phyloP scores from a whole-genome alignment of 2,113 vertebrate genomes.

The Taurulus bubalis region DNA sequence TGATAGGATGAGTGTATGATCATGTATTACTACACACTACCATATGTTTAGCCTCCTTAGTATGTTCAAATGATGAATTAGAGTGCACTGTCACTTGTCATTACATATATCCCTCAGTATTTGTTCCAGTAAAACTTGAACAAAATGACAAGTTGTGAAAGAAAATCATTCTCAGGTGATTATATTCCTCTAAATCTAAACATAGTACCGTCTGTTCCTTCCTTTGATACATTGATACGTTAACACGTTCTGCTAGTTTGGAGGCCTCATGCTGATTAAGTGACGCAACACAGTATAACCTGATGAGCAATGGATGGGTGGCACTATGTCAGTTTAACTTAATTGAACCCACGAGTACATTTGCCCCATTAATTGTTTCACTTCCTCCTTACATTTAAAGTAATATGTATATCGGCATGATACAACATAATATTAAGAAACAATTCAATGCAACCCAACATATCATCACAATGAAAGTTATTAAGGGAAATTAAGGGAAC shows the following conservation, averaged over 20 bases:
- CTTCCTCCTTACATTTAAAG: not conserved
- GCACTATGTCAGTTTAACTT: not conserved
- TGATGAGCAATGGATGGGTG: not conserved
- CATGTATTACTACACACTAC: too few species aligned
- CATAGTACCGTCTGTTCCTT: not conserved
- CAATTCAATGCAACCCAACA: not conserved
- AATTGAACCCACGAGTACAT: not conserved
- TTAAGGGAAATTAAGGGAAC: not conserved
- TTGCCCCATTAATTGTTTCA: not conserved
- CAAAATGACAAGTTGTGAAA: not conserved
- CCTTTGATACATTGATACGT: not conserved
- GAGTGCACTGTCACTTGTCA: not conserved
- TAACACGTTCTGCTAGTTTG: not conserved
- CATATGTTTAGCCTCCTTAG: not conserved
- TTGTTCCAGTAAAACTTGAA: not conserved
- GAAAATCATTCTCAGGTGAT: constrained; percentile 2
- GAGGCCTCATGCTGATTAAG: not conserved
- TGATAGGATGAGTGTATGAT: not conserved
- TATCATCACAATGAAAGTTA: not conserved
- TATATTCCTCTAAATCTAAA: not conserved
- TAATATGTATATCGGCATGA: not conserved
- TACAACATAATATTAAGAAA: not conserved
- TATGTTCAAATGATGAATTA: not conserved
- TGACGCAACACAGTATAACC: not conserved
- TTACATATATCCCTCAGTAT: constrained; percentile 2